These are phyloP conservation scores for Theropithecus gelada DNA, from an alignment of 2,113 vertebrate genomes.

Conservation along the genomic window DNA sequence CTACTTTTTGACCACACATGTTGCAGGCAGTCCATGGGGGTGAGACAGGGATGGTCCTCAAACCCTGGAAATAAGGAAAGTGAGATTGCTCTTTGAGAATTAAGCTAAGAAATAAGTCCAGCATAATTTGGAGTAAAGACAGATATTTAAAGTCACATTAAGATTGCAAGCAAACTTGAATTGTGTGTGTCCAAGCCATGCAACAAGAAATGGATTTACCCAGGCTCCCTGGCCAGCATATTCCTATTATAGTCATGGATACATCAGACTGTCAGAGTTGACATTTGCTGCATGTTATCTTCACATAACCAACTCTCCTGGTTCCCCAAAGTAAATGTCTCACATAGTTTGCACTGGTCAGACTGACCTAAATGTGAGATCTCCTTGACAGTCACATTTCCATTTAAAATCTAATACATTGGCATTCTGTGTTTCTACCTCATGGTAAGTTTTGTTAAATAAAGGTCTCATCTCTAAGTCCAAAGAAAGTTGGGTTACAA, in stretches of 20 bases:
- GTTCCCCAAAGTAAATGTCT: background rate
- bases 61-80: background rate
- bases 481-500: background rate
- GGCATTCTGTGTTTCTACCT: background rate
- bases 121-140: background rate
- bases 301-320: background rate
- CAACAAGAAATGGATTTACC: background rate
- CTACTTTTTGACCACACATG: background rate
- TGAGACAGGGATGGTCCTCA: background rate
- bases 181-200: background rate
- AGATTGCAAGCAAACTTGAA: background rate
- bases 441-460: background rate
- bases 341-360: background rate
- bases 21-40: background rate
- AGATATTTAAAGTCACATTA: background rate
- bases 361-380: background rate
- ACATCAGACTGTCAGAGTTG: background rate
- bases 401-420: conserved; percentile 10
- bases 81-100: background rate
- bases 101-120: background rate
- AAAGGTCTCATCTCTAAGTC: background rate
- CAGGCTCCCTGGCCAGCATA: background rate
- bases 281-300: background rate
- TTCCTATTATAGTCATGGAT: background rate
- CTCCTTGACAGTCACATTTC: background rate